Percentiles rank a stretch among this genome's conserved stretches.
Conservation (phyloP, 1,140 invertebrate species). For the Ericerus pela region DNA sequence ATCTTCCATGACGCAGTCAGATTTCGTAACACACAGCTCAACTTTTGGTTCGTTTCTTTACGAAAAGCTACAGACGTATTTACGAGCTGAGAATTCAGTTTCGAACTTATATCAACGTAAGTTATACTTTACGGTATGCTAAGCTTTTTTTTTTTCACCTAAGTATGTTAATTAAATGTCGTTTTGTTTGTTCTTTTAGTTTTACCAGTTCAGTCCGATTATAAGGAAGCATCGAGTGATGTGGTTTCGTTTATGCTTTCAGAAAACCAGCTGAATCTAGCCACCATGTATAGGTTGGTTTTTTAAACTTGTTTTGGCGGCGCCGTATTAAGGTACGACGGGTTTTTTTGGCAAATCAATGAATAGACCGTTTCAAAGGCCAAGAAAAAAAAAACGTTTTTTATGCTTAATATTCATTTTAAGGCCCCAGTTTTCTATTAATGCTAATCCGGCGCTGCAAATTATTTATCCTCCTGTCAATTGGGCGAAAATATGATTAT, state of each 20-base stretch:
- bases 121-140: background rate
- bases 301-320: too few species aligned
- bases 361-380: background rate
- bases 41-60: conserved; percentile 2
- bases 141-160: background rate
- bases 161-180: background rate
- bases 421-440: too few species aligned
- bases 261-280: conserved; percentile 4
- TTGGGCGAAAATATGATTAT: too few species aligned
- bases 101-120: conserved; percentile 9
- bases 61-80: conserved; percentile 1
- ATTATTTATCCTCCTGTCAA: too few species aligned
- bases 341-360: background rate
- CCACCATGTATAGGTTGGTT: background rate
- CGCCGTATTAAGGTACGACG: too few species aligned
- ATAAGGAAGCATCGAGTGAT: conserved; percentile 1
- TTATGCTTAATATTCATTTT: too few species aligned
- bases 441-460: too few species aligned
- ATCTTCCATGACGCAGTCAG: conserved; percentile 4
- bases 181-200: background rate
- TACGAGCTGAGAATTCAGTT: background rate
- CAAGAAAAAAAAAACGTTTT: too few species aligned
- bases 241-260: conserved; percentile 7
- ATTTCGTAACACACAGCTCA: conserved; percentile 1
- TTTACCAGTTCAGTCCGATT: background rate